Percentiles rank a stretch among this genome's conserved stretches.
phyloP scores from a whole-genome alignment of 2,113 vertebrate genomes.

The Neomonachus schauinslandi region DNA sequence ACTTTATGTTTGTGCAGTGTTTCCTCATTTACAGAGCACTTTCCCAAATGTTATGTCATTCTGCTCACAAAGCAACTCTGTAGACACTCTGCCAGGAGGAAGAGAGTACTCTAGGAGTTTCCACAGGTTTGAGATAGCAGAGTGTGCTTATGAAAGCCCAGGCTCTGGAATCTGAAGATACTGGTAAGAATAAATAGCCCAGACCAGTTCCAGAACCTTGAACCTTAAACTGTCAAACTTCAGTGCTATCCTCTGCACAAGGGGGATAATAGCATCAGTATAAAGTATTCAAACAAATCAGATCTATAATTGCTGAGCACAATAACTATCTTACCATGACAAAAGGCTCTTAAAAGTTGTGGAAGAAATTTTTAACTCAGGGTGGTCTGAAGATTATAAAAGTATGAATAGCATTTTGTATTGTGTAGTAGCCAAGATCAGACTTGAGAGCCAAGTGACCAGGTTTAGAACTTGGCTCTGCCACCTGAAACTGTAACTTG shows the following conservation, averaged over 20 bases:
- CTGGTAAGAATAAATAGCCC: background rate
- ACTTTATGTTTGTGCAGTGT: conserved; percentile 17
- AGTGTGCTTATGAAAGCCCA: background rate
- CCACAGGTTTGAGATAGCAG: background rate
- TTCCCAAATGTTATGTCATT: background rate
- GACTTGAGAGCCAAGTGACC: background rate
- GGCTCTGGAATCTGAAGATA: background rate
- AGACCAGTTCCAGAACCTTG: background rate
- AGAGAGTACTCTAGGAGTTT: background rate
- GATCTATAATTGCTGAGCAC: background rate
- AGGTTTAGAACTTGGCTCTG: background rate
- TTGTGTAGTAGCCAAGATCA: background rate
- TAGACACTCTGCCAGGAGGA: background rate
- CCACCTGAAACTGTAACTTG: background rate
- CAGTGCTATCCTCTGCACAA: background rate
- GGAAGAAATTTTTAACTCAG: background rate
- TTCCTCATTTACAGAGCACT: conserved; percentile 25
- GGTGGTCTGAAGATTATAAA: background rate
- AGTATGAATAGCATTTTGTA: background rate
- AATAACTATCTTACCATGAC: background rate
- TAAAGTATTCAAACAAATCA: background rate
- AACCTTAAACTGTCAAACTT: background rate
- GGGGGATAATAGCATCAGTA: too few relatives aligned
- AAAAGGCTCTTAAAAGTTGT: background rate
- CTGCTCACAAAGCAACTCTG: background rate